Conservation (phyloP, 2,113 vertebrate species). For the Cygnus buccinator region DNA sequence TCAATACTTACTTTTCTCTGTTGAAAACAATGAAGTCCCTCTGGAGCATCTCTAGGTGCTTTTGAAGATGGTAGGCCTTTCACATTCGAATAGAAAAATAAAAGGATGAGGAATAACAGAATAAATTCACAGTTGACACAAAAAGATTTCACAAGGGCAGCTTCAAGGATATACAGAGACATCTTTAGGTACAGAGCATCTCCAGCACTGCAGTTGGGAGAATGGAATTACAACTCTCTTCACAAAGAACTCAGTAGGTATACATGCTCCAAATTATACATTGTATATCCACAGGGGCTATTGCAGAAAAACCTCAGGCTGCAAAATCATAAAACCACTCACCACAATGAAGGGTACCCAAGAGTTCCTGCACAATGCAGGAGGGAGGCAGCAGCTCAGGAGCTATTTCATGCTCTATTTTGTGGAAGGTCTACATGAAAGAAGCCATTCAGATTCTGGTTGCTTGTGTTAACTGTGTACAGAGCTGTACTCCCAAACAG, state of each 20-base stretch:
- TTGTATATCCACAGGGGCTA: neutral
- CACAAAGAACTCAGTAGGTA: neutral
- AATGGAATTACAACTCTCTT: neutral
- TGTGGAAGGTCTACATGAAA: neutral
- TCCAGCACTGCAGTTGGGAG: neutral
- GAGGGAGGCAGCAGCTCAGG: neutral
- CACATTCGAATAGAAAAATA: neutral
- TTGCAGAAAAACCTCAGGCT: neutral
- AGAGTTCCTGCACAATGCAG: neutral
- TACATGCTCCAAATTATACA: neutral
- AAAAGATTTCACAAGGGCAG: neutral
- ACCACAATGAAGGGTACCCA: neutral
- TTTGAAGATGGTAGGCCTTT: conserved; percentile 89
- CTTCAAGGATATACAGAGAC: neutral
- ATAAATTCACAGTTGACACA: neutral
- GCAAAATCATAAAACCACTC: neutral
- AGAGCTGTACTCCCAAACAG: neutral
- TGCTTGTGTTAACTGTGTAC: neutral
- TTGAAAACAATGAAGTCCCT: conserved; percentile 98
- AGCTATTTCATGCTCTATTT: too few species aligned
- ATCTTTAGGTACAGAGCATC: neutral
- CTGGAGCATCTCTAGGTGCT: conserved; percentile 90
- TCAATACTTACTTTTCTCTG: conserved; percentile 91
- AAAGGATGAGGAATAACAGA: neutral
- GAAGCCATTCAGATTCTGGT: neutral